These are phyloP conservation scores for Halcyon smyrnensis DNA, from an alignment of 2,797 vertebrate genomes.

Conservation along the genomic window DNA sequence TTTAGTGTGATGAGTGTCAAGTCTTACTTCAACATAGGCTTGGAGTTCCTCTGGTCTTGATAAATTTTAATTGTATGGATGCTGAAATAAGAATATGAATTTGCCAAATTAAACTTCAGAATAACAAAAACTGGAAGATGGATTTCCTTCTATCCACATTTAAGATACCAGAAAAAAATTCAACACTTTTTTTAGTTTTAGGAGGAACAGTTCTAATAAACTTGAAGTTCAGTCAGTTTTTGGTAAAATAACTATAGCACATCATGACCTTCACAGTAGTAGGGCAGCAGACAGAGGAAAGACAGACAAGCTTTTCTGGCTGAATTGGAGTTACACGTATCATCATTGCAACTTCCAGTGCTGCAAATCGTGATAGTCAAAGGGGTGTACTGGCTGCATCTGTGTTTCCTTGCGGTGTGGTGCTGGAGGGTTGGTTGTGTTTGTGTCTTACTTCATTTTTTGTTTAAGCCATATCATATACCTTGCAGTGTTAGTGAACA, in stretches of 20 bases:
- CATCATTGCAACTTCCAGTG: background rate
- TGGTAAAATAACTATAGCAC: background rate
- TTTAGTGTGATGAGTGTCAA: background rate
- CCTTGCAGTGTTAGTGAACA: slow-evolving; percentile 89
- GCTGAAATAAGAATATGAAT: background rate
- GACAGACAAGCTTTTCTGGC: background rate
- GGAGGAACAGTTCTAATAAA: background rate
- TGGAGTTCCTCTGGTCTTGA: background rate
- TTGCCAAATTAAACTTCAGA: background rate
- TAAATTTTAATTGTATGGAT: background rate
- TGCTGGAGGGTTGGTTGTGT: background rate
- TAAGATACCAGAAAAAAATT: background rate
- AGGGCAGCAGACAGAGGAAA: background rate
- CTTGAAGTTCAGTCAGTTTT: background rate
- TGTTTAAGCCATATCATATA: slow-evolving; percentile 85
- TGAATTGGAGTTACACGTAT: background rate
- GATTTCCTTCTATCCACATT: background rate
- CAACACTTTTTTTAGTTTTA: background rate
- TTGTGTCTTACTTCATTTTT: slow-evolving; percentile 50
- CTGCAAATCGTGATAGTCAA: background rate
- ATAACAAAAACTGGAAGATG: background rate
- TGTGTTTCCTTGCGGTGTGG: background rate
- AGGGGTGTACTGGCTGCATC: background rate
- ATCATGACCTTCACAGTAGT: background rate
- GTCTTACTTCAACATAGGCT: background rate